Percentiles rank a stretch among this genome's conserved stretches.
Conservation (phyloP, 2,113 vertebrate genomes). For the Periophthalmodon schlosseri region DNA sequence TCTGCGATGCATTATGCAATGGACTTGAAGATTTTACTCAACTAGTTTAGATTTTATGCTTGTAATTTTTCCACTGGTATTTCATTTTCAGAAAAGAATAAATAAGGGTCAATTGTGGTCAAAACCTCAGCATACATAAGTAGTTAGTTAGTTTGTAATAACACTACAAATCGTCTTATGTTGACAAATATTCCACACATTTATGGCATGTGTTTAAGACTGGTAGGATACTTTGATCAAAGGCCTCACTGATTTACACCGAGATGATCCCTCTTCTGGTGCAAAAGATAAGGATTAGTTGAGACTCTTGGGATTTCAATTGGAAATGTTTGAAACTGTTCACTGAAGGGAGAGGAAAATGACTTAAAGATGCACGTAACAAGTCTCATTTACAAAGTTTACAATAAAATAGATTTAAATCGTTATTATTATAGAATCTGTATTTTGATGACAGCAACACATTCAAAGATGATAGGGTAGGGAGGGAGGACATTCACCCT, state of each 20-base stretch:
- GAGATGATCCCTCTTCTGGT: conserved; percentile 76
- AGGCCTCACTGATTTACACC: conserved; percentile 73
- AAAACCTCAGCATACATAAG: conserved; percentile 11
- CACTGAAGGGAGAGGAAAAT: conserved; percentile 66
- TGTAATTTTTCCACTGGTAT: conserved; percentile 17
- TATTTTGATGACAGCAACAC: background rate
- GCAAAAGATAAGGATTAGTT: conserved; percentile 78
- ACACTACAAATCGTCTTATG: background rate
- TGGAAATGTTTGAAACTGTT: conserved; percentile 74
- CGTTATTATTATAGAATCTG: background rate
- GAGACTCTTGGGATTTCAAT: conserved; percentile 65
- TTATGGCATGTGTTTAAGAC: conserved; percentile 55
- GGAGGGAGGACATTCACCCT: too few species aligned
- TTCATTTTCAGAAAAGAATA: conserved; percentile 23
- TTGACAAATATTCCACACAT: conserved; percentile 14
- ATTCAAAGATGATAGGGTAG: background rate
- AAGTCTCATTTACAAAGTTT: background rate
- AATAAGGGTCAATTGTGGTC: conserved; percentile 44
- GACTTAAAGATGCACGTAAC: conserved; percentile 54
- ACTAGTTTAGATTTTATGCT: conserved; percentile 36
- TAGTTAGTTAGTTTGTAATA: background rate
- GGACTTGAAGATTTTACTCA: background rate
- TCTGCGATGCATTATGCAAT: conserved; percentile 30
- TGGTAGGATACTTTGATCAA: conserved; percentile 77
- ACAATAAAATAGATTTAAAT: background rate